Evolutionary conservation across 1,140 invertebrate species (phyloP).

Genomic region (Helicoverpa armigera): DNA sequence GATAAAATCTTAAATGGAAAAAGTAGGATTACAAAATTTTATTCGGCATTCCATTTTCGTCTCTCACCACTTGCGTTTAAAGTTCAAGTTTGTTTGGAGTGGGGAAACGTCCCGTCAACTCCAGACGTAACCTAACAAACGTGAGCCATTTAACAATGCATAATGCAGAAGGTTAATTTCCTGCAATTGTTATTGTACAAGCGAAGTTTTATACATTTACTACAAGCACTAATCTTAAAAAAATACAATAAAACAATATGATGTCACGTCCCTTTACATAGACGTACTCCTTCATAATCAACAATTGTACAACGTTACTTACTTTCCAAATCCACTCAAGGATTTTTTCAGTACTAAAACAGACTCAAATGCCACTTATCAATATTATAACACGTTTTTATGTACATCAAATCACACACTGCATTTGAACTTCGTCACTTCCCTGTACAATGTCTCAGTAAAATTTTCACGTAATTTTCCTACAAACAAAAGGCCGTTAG

Average conservation of each 20-base stretch:
- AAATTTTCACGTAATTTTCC: constrained; percentile 57
- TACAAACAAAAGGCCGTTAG: constrained; percentile 48
- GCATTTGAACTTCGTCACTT: not conserved
- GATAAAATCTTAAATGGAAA: constrained; percentile 42
- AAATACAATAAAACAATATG: not conserved
- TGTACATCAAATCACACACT: not conserved
- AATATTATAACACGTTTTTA: too few relatives aligned
- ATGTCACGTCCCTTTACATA: too few relatives aligned
- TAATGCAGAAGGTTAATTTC: not conserved
- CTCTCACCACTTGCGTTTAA: not conserved
- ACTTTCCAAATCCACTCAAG: too few relatives aligned
- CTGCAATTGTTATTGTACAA: not conserved
- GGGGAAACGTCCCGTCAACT: constrained; percentile 31
- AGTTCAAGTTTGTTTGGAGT: constrained; percentile 15
- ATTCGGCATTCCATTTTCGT: not conserved
- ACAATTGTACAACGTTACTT: too few relatives aligned
- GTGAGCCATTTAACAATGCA: not conserved
- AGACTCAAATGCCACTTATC: too few relatives aligned
- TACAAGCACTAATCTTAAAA: not conserved
- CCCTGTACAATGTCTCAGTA: constrained; percentile 15
- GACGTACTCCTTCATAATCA: too few relatives aligned
- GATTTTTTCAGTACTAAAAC: too few relatives aligned
- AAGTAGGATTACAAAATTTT: constrained; percentile 22
- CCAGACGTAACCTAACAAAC: constrained; percentile 24
- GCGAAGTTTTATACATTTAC: not conserved